Base-by-base conservation (phyloP, 2,888 invertebrate species). In the Pachliopta kotzebuea region DNA sequence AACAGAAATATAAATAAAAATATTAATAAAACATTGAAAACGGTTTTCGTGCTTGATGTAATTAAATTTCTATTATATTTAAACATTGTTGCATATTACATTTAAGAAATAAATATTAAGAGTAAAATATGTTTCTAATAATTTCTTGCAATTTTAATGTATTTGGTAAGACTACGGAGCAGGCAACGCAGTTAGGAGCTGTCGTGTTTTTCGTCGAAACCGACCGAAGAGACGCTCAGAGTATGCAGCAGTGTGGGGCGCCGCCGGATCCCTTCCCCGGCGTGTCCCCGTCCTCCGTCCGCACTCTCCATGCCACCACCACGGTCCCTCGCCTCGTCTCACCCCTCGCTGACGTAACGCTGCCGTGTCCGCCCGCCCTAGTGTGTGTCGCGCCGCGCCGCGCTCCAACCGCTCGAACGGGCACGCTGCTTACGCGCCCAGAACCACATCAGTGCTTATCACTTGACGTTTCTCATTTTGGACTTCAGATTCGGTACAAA, bases 301-400 rank as follows among this genome's bases (percentile, higher is more conserved):
- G 73, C 62, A 67, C 31, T 67, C 68, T 70, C 72, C 66, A 65
- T 23, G 71, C 72, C 74, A 72, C 68, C 71, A 71, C 76, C 79
- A 83, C 77, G 55, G 69, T 70, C 62, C 60, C 55, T 80, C 83
- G 83, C 84, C 69, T 21, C 73, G 75, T 76, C 77, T 69, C 74
- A 72, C 81, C 85, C 88, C 84, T 75, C 85, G 85, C 89, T 91
- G 89, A 90, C 92, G 89, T 90, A 92, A 91, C 87, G 85, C 80
- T 86, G 85, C 86, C 86, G 87, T 82, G 85, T 80, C 83, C 83
- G 85, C 88, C 88, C 87, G 86, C 88, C 89, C 89, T 88, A 90
- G 90, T 90, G 87, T 85, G 88, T 84, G 84, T 84, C 88, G 87
- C 88, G 90, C 86, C 88, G 87, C 88, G 90, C 86, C 90, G 88